Evolutionary conservation across 2,797 vertebrate genomes (phyloP).

Genomic region (Echiichthys vipera): DNA sequence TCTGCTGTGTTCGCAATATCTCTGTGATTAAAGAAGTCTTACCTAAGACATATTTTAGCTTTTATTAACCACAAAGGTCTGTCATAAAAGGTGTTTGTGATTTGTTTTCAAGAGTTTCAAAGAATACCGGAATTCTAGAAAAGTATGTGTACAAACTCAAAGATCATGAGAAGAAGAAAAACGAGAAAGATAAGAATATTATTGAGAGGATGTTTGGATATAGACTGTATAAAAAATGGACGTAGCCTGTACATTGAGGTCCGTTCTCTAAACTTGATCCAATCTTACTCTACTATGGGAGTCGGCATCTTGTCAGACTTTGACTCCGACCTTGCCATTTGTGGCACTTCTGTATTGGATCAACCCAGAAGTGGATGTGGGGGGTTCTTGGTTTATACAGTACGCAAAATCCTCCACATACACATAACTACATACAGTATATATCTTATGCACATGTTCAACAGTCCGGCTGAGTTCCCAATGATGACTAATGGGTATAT

Average conservation of each 20-base stretch:
- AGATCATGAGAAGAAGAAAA: constrained; percentile 9
- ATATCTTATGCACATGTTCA: neutral
- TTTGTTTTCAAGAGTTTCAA: constrained; percentile 19
- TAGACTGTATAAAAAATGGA: no score
- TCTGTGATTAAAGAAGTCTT: constrained; percentile 55
- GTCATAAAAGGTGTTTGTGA: constrained; percentile 32
- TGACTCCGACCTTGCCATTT: no score
- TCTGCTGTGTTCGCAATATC: constrained; percentile 49
- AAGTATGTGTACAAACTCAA: neutral
- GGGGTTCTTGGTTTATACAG: no score
- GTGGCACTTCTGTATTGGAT: no score
- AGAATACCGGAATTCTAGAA: no score
- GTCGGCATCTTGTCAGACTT: no score
- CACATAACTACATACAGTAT: neutral
- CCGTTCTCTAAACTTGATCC: no score
- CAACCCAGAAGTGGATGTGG: no score
- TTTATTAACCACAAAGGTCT: constrained; percentile 38
- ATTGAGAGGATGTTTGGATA: neutral
- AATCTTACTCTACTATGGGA: no score
- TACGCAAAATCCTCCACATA: neutral
- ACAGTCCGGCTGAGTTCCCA: neutral
- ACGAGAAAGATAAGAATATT: neutral
- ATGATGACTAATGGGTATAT: constrained; percentile 14
- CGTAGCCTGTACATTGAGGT: no score
- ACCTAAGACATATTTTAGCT: constrained; percentile 27